Evolutionary conservation across 2,797 vertebrate genomes (phyloP), one percentile per base, ranked within the genome.

Genomic region (Paguma larvata): DNA sequence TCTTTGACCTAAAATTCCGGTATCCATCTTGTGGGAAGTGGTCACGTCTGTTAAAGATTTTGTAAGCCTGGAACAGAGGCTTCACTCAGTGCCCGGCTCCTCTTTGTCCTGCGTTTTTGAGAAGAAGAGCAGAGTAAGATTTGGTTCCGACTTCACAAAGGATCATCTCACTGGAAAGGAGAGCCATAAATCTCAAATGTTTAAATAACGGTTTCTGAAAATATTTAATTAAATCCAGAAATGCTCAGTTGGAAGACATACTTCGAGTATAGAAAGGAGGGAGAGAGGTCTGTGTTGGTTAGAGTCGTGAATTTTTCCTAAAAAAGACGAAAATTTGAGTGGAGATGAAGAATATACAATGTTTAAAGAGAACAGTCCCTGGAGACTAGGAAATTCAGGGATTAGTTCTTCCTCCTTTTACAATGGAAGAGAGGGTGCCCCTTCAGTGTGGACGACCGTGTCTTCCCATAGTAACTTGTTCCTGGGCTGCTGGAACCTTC

Each of bases 211-310:
- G 41, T 72, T 79, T 93, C 89, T 94, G 85, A 94, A 96, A 95
- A 65, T 80, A 80, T 44, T 88, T 90, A 83, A 86, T 96, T 80
- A 90, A 77, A 82, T 62, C 89, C 19, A 89, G 44, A 95, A 95
- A 63, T 19, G 6, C 44, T 78, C 65, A 53, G 3, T 46, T 91
- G 32, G 62, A 53, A 94, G 44, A 72, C 16, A 46, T 21, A 51
- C 14, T 91, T 84, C 18, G 30, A 89, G 63, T 19, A 27, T 4
- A 86, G 34, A 72, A 77, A 84, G 44, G 32, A 85, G 16, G 77
- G 19, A 13, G 59, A 80, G 63, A 53, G 25, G 10, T 92, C 18
- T 8, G 7, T 78, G 13, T 56, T 68, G 51, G 27, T 72, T 65
- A 86, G 6, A 70, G 62, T 62, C 62, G 32, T 56, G 21, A 32